Evolutionary conservation across 2,113 vertebrate genomes (phyloP).

Genomic region (Otus sunia): DNA sequence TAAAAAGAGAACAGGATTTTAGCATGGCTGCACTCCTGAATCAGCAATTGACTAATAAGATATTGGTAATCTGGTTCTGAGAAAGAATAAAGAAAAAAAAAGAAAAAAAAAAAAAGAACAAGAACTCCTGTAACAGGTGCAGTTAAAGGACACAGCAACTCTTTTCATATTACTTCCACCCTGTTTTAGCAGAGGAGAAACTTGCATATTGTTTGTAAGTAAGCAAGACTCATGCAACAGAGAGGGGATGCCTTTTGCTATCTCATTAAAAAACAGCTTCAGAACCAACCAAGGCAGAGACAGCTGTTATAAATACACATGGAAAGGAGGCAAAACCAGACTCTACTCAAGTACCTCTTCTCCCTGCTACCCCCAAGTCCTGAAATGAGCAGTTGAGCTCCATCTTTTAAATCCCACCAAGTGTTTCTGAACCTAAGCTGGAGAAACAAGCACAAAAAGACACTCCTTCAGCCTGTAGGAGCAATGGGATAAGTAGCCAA

Average conservation of each 20-base stretch:
- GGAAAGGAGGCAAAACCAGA: background rate
- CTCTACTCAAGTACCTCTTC: background rate
- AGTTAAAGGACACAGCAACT: background rate
- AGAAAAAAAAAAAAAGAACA: background rate
- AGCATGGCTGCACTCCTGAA: background rate
- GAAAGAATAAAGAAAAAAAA: background rate
- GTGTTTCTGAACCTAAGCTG: background rate
- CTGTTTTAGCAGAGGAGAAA: background rate
- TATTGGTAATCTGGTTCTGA: background rate
- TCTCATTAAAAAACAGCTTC: background rate
- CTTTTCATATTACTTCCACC: background rate
- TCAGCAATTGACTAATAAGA: background rate
- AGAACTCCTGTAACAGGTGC: background rate
- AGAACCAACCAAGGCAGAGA: background rate
- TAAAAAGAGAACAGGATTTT: background rate
- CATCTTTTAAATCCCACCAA: background rate
- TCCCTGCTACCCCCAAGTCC: background rate
- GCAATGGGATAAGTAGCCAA: background rate
- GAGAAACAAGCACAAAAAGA: background rate
- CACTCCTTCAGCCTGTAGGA: background rate
- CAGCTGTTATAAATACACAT: rapidly evolving
- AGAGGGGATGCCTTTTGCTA: background rate
- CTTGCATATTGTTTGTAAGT: background rate
- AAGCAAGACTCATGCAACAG: background rate
- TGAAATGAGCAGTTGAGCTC: background rate